These are phyloP conservation scores for Zaprionus tsacasi DNA, from an alignment of 1,140 invertebrate species.

Conservation along the genomic window DNA sequence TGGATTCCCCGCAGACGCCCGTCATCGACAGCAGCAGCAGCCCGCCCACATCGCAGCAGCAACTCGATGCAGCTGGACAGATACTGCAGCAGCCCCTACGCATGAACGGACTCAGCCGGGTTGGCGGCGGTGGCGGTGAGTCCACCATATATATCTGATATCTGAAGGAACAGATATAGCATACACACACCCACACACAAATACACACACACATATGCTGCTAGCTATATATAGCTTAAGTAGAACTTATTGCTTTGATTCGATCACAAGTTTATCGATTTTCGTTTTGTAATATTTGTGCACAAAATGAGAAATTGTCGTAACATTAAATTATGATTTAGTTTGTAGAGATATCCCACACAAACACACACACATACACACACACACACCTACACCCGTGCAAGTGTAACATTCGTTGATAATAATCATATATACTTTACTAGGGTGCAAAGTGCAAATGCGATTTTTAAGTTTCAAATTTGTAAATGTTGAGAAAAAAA, in stretches of 20 bases:
- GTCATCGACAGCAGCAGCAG: conserved; percentile 85
- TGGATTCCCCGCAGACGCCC: conserved; percentile 93
- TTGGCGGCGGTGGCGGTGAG: conserved; percentile 83
- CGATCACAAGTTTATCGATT: conserved; percentile 5
- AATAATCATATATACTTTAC: conserved; percentile 10
- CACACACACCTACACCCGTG: conserved; percentile 2
- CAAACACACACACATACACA: conserved; percentile 1
- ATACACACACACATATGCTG: conserved; percentile 10
- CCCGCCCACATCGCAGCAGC: conserved; percentile 50
- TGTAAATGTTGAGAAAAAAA: conserved; percentile 33
- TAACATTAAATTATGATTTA: conserved; percentile 5
- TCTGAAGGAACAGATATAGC: conserved; percentile 3
- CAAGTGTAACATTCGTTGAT: conserved; percentile 9
- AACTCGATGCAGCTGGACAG: conserved; percentile 29
- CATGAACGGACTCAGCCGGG: conserved; percentile 77
- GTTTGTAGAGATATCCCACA: neutral
- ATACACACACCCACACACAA: conserved; percentile 10
- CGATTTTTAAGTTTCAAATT: conserved; percentile 25
- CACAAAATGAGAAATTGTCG: conserved; percentile 13
- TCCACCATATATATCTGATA: conserved; percentile 77
- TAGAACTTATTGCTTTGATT: conserved; percentile 2
- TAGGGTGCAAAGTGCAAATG: conserved; percentile 40
- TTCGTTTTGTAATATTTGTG: conserved; percentile 14
- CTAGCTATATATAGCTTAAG: conserved; percentile 12
- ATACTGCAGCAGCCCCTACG: conserved; percentile 63